Evolutionary conservation across 2,113 vertebrate genomes (phyloP), one percentile per base, ranked within the genome.

Genomic region (Dasyornis broadbenti): DNA sequence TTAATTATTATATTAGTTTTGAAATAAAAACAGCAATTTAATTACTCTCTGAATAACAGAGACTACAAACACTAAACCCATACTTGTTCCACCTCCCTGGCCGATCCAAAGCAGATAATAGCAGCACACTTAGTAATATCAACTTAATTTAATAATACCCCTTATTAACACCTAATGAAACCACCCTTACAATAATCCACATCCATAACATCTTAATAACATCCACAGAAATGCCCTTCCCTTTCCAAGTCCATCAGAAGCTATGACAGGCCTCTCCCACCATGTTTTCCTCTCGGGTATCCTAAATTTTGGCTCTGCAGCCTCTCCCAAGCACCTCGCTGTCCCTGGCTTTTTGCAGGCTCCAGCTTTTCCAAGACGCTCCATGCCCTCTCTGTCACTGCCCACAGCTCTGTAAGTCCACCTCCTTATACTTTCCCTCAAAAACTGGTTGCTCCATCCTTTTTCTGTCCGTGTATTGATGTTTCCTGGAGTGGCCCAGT

Each of bases 161-260:
- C 37, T 66, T 50, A 61, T 77, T 80, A 73, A 65, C 47, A 77
- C 42, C 45, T 82, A 86, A 77, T 90, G 79, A 86, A 90, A 79
- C 3, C 7, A 13, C 18, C 11, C 14, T 50, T 45, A 45, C 26
- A 50, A 59, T 30, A 45, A 63, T 54, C 23, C 30, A 42, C 42
- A 24, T 50, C 57, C 12, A 60, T 24, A 79, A 59, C 18, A 60
- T 21, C 33, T 47, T 30, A 79, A 16, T 59, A 54, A 30, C 35
- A 56, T 15, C 42, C n/a, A 50, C 53, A 69, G 23, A 39, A 81
- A 70, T 2, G 1, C 1, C 21, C 2, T 85, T 88, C 9, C 21
- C 18, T 92, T 91, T 61, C 59, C 69, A 81, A 75, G 9, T 37
- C 63, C 2, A 2, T 71, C 39, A 59, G 42, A 64, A 83, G 37